Evolutionary conservation across 2,888 invertebrate genomes (phyloP).

Genomic region (Heliconius charithonia): DNA sequence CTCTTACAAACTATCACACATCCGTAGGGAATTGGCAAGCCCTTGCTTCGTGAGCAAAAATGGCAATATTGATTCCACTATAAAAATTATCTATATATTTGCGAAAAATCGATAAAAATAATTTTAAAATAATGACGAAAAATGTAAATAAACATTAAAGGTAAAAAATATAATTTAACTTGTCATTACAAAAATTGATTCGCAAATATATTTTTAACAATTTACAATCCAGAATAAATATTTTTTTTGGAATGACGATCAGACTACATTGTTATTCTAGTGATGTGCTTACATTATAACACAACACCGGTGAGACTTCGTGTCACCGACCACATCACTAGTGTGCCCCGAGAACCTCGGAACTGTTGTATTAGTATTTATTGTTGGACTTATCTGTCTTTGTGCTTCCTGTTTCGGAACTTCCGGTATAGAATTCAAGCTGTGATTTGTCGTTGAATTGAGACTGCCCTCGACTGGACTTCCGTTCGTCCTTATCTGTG

Average conservation of each 20-base stretch:
- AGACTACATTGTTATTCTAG: conserved; percentile 57
- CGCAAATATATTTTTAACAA: conserved; percentile 8
- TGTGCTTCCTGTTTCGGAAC: conserved; percentile 69
- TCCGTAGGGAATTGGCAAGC: conserved; percentile 70
- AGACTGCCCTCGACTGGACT: conserved; percentile 79
- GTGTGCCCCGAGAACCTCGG: conserved; percentile 89
- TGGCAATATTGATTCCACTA: conserved; percentile 64
- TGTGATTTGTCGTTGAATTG: conserved; percentile 74
- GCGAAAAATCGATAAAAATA: conserved; percentile 2
- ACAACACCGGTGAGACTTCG: conserved; percentile 88
- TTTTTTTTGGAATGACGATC: conserved; percentile 74
- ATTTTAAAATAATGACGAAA: background rate
- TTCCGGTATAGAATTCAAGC: conserved; percentile 76
- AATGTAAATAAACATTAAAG: background rate
- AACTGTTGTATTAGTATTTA: conserved; percentile 75
- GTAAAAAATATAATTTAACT: background rate
- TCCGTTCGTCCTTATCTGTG: conserved; percentile 89
- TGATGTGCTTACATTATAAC: conserved; percentile 84
- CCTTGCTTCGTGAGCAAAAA: conserved; percentile 66
- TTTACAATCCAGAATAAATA: conserved; percentile 37
- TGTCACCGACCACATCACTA: conserved; percentile 90
- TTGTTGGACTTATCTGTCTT: conserved; percentile 69
- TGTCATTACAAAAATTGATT: background rate
- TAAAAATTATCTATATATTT: conserved; percentile 23
- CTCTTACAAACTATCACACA: conserved; percentile 74